Conservation (phyloP, 2,888 invertebrate genomes). For the Nephrotoma flavescens region DNA sequence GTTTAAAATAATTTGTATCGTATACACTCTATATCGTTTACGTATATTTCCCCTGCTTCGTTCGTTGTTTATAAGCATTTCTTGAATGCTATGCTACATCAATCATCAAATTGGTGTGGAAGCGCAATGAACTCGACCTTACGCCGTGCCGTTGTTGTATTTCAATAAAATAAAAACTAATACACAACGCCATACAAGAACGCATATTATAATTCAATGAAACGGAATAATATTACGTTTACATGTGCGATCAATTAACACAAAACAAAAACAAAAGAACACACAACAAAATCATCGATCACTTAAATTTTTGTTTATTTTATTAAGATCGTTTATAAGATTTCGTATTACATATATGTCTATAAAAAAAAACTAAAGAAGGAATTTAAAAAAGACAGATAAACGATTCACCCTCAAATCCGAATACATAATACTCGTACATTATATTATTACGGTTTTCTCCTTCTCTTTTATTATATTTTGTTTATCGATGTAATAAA, state of each 20-base stretch:
- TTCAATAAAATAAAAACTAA: background rate
- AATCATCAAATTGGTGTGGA: background rate
- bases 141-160: background rate
- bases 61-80: background rate
- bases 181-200: background rate
- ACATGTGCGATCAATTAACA: background rate
- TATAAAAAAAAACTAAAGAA: background rate
- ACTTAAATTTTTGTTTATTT: background rate
- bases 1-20: background rate
- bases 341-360: background rate
- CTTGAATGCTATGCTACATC: background rate
- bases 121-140: background rate
- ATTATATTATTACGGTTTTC: background rate
- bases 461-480: background rate
- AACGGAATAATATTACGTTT: background rate
- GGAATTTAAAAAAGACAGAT: background rate
- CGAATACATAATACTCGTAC: background rate
- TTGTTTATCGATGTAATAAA: background rate
- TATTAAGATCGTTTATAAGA: background rate
- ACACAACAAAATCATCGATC: background rate
- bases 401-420: background rate
- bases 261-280: background rate
- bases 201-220: background rate
- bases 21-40: background rate
- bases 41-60: background rate